A percentile compares a stretch with the other conserved stretches of the same genome.
Conservation (phyloP, 2,888 invertebrate genomes). For the Cyrtodaria siliqua region DNA sequence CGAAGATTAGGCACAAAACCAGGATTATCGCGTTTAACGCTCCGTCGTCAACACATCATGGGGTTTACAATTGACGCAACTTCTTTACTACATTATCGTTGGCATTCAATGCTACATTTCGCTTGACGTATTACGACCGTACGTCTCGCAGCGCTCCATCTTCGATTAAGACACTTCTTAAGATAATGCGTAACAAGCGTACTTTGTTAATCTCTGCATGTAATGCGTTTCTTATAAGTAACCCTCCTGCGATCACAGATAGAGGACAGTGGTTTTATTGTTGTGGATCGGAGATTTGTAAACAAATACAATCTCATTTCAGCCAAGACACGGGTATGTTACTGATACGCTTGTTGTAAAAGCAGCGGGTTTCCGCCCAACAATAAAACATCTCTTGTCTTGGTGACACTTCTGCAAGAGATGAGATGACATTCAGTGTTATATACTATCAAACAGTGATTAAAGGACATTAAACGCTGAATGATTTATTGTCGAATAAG, state of each 20-base stretch:
- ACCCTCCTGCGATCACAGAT: background rate
- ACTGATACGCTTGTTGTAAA: conserved; percentile 1
- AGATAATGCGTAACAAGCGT: background rate
- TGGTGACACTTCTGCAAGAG: no score
- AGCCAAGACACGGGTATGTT: background rate
- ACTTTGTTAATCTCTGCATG: background rate
- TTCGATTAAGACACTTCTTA: background rate
- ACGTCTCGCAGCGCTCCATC: background rate
- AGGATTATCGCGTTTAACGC: no score
- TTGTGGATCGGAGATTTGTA: conserved; percentile 1
- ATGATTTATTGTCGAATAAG: no score
- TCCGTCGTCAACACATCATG: no score
- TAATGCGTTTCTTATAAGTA: background rate
- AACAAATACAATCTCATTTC: conserved; percentile 3
- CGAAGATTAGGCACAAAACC: no score
- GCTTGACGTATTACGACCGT: background rate
- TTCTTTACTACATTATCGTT: no score
- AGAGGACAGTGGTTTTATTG: conserved; percentile 2
- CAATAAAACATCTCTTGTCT: background rate
- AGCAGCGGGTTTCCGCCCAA: conserved; percentile 1
- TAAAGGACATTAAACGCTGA: no score
- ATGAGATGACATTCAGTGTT: no score
- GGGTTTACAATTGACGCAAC: no score
- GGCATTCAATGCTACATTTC: no score
- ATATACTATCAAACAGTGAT: no score